These are phyloP conservation scores for Jordanella pulchra DNA, from an alignment of 2,797 vertebrate genomes.

Conservation along the genomic window DNA sequence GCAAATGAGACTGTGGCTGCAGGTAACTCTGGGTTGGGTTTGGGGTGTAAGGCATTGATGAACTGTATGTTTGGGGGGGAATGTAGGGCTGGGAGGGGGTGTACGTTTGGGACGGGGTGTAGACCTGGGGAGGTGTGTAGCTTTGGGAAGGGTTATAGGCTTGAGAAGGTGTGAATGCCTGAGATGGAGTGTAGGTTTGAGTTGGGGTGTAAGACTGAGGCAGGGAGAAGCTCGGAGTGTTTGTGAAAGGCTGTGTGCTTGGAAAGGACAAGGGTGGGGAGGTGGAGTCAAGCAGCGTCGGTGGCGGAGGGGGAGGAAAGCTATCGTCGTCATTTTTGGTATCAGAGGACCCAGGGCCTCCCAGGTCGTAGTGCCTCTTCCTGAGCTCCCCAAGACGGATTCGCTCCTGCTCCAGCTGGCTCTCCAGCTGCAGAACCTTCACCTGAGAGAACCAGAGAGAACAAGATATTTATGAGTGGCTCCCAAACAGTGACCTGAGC, in stretches of 20 bases:
- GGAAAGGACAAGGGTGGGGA: constrained; percentile 20
- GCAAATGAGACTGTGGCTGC: constrained; percentile 32
- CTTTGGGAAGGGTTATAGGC: constrained; percentile 14
- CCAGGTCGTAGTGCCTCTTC: constrained; percentile 91
- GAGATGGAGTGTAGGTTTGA: background rate
- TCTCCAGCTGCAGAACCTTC: constrained; percentile 93
- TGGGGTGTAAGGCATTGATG: constrained; percentile 21
- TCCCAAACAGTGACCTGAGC: background rate
- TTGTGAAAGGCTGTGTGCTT: constrained; percentile 44
- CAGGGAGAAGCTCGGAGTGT: constrained; percentile 27
- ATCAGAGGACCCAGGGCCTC: constrained; percentile 18
- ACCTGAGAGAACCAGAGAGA: constrained; percentile 81
- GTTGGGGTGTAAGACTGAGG: background rate
- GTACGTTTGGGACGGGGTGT: background rate
- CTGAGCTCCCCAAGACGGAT: constrained; percentile 91
- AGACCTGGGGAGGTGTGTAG: background rate
- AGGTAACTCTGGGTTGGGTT: constrained; percentile 31
- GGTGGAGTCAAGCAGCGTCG: constrained; percentile 56
- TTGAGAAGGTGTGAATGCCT: constrained; percentile 11
- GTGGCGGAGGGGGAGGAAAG: constrained; percentile 73
- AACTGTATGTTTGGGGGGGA: constrained; percentile 23
- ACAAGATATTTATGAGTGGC: background rate
- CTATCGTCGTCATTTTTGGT: constrained; percentile 4
- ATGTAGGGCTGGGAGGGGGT: constrained; percentile 11
- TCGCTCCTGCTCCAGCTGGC: constrained; percentile 88